phyloP scores from a whole-genome alignment of 2,797 vertebrate species.

The Scolopax bukidnonensis region DNA sequence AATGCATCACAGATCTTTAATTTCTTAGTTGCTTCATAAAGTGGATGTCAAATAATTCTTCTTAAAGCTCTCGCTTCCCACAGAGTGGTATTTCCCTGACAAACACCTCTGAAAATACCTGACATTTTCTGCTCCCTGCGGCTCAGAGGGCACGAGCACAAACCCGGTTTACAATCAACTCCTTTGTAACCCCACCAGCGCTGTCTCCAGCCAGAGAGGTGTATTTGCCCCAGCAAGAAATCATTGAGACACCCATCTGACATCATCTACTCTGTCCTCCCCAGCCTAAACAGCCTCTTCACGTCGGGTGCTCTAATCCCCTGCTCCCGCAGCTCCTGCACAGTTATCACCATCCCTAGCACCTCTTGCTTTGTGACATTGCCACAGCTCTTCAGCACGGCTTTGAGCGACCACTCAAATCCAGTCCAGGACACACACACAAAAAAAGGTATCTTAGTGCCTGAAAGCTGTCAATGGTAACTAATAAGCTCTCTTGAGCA shows the following conservation, averaged over 20 bases:
- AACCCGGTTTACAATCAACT: not conserved
- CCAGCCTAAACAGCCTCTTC: not conserved
- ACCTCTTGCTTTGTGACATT: not conserved
- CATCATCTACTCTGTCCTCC: not conserved
- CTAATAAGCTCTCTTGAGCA: not conserved
- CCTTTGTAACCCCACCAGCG: not conserved
- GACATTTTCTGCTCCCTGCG: not conserved
- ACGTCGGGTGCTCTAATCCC: not conserved
- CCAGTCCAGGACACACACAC: not conserved
- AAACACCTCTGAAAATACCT: conserved; percentile 14
- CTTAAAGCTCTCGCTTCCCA: not conserved
- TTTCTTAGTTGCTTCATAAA: not conserved
- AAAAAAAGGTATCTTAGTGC: not conserved
- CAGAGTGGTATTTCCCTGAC: not conserved
- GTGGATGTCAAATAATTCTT: not conserved
- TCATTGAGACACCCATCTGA: not conserved
- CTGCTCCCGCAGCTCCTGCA: not conserved
- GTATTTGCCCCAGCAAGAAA: not conserved
- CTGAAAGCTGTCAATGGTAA: not conserved
- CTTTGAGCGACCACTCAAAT: not conserved
- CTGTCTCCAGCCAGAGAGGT: not conserved
- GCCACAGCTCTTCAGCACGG: not conserved
- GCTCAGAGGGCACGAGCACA: conserved; percentile 15
- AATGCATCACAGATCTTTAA: conserved; percentile 29
- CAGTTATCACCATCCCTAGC: not conserved